These are phyloP conservation scores for Andrena dorsata DNA, from an alignment of 2,888 invertebrate species.

Conservation along the genomic window DNA sequence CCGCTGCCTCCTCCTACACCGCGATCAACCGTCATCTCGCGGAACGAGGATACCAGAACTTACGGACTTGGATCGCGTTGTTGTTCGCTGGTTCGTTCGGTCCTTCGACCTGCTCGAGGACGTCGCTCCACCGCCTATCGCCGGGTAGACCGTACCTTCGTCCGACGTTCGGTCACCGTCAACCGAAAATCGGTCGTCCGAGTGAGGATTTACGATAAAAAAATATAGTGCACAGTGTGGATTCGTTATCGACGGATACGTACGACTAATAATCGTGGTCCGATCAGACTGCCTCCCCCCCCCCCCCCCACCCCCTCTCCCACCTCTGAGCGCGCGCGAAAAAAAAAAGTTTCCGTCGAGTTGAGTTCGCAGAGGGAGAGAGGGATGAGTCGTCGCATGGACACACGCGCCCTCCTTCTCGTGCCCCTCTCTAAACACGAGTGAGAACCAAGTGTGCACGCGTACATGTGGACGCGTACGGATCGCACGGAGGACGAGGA, in stretches of 20 bases:
- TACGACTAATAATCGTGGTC: not conserved
- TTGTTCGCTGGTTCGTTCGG: slow-evolving; percentile 28
- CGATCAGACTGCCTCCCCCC: slow-evolving; percentile 1
- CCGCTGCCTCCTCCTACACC: slow-evolving; percentile 72
- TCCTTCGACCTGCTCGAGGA: slow-evolving; percentile 29
- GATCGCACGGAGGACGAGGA: slow-evolving; percentile 68
- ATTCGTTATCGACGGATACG: slow-evolving; percentile 13
- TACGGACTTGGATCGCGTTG: slow-evolving; percentile 63
- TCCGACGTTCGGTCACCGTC: slow-evolving; percentile 2
- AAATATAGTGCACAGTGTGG: slow-evolving; percentile 51
- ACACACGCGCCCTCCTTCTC: slow-evolving; percentile 55
- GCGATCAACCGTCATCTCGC: slow-evolving; percentile 75
- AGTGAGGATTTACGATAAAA: slow-evolving; percentile 30
- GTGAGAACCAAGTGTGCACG: slow-evolving; percentile 61
- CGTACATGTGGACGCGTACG: slow-evolving; percentile 60
- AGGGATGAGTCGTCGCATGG: slow-evolving; percentile 37
- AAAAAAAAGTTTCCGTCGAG: slow-evolving; percentile 44
- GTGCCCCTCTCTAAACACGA: slow-evolving; percentile 42
- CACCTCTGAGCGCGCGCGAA: slow-evolving; percentile 23
- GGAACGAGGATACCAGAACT: slow-evolving; percentile 71
- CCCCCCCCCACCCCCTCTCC: not conserved
- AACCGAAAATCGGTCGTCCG: not conserved
- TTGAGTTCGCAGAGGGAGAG: slow-evolving; percentile 23
- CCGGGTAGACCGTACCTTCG: slow-evolving; percentile 2
- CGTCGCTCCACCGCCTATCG: not conserved